Evolutionary conservation across 2,113 vertebrate genomes (phyloP).

Genomic region (Lophura nycthemera): DNA sequence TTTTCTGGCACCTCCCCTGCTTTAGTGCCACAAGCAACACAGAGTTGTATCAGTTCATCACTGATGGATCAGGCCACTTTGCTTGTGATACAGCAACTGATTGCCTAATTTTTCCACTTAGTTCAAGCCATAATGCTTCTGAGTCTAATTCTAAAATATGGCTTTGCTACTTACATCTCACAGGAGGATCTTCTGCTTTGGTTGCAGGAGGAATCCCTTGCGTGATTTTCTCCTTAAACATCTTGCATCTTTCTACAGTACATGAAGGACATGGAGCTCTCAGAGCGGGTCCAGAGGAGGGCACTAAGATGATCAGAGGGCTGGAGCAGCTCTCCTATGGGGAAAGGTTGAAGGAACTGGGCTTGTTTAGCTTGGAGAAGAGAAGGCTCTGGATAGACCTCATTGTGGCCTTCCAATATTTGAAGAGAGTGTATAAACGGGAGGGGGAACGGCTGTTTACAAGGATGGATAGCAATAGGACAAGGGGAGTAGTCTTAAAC

Average conservation of each 20-base stretch:
- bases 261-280: too few relatives aligned
- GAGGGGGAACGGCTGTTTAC: too few relatives aligned
- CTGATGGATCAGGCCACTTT: neutral
- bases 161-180: neutral
- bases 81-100: neutral
- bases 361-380: too few relatives aligned
- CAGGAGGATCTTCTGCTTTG: neutral
- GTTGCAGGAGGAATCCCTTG: neutral
- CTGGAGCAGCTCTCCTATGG: too few relatives aligned
- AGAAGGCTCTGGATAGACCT: too few relatives aligned
- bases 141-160: neutral
- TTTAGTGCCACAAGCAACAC: neutral
- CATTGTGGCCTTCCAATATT: too few relatives aligned
- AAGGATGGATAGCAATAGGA: too few relatives aligned
- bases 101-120: neutral
- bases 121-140: neutral
- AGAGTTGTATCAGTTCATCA: neutral
- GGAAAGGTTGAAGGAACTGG: too few relatives aligned
- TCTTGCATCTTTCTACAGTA: fast-evolving
- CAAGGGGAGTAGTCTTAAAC: too few relatives aligned
- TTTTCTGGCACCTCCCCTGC: neutral
- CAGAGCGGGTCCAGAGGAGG: too few relatives aligned
- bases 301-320: too few relatives aligned
- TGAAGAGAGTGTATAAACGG: too few relatives aligned
- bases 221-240: neutral